phyloP scores from a whole-genome alignment of 2,113 vertebrate species.

The Siniperca knerii region DNA sequence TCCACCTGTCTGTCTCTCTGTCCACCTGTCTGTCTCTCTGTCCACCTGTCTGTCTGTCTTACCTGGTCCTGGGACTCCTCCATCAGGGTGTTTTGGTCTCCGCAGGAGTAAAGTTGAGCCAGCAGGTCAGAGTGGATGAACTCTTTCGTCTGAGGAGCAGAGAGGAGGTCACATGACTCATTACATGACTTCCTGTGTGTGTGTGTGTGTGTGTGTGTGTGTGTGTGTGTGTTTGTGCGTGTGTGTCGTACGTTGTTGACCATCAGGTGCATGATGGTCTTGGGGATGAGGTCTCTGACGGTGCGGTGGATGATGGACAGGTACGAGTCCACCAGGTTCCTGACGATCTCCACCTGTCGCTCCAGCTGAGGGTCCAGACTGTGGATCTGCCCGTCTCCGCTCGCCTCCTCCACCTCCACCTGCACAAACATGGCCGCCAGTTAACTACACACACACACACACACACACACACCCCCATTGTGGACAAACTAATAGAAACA shows the following conservation, averaged over 20 bases:
- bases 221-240: not conserved
- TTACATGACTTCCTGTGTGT: not conserved
- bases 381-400: conserved; percentile 93
- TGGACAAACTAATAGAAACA: not conserved
- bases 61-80: conserved; percentile 87
- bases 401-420: conserved; percentile 88
- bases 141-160: conserved; percentile 90
- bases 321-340: conserved; percentile 97
- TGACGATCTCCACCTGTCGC: conserved; percentile 96
- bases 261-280: conserved; percentile 99
- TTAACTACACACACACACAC: not conserved
- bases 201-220: not conserved
- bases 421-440: conserved; percentile 72
- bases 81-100: conserved; percentile 96
- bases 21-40: not conserved
- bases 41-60: not conserved
- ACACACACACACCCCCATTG: not conserved
- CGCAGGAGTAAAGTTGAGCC: conserved; percentile 95
- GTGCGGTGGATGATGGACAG: conserved; percentile 97
- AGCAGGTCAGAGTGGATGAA: conserved; percentile 95
- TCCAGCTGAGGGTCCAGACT: conserved; percentile 97
- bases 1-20: too few species aligned
- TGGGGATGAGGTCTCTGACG: conserved; percentile 95
- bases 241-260: conserved; percentile 90
- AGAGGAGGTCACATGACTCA: conserved; percentile 16